Evolutionary conservation across 1,140 invertebrate genomes (phyloP), one percentile per base, ranked within the genome.

Genomic region (Harpegnathos saltator): DNA sequence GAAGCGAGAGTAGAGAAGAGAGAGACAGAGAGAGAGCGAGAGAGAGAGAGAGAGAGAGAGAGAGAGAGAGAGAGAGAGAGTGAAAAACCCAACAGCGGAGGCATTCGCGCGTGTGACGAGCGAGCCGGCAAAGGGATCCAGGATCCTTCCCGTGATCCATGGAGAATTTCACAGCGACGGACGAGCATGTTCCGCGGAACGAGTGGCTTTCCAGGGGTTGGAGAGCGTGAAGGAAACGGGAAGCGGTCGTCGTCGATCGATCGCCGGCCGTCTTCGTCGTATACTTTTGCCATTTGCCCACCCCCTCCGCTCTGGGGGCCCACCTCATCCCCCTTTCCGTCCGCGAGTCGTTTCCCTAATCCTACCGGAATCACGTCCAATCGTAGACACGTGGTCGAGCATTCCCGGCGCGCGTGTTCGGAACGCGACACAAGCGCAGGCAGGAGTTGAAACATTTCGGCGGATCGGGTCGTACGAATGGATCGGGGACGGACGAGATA

Each of bases 121-220:
- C 1, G 56, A 66, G 62, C 0, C 9, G 38, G 85, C 38, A 86
- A 86, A 78, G n/a, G 59, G 80, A 86, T 87, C 66, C 54, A 26
- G 85, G 72, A 78, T 87, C 84, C 77, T 78, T 72, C 78, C 56
- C 17, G 66, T 66, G 78, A 75, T 73, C 80, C 54, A 78, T 17
- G 29, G 63, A 72, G 19, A 61, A 72, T 62, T 58, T 68, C 17
- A 14, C 26, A 14, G 65, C 85, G 85, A 83, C 73, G 72, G 48
- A 83, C 59, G 83, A 71, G 63, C 59, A 52, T 50, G 33, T 44
- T 22, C 15, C 63, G 26, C 44, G 24, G 22, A 14, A 11, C 4
- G 4, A 7, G 7, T 0, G 29, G 15, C 11, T 44, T 12, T 1
- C 15, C 3, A 26, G n/a, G 17, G 17, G 11, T 11, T n/a, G 24